Conservation (phyloP, 2,888 invertebrate genomes). For the Epinotia demarniana region DNA sequence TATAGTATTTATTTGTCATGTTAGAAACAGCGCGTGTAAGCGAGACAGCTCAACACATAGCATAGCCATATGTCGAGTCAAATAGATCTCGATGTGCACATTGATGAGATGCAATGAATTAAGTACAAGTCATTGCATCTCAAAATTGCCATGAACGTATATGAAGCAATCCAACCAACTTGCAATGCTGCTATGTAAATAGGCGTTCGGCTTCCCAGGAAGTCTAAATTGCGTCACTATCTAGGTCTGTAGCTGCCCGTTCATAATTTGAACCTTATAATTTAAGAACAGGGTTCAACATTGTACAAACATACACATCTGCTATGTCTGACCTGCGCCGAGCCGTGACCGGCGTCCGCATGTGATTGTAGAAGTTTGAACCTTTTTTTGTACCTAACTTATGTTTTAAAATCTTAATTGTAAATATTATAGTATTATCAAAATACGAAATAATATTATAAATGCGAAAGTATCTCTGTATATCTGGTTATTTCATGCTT, state of each 20-base stretch:
- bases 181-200: neutral
- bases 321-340: neutral
- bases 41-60: too few relatives aligned
- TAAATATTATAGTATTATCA: too few relatives aligned
- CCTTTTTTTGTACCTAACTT: neutral
- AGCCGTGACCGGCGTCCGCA: slow-evolving; percentile 23
- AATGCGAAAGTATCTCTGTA: too few relatives aligned
- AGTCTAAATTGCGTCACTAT: slow-evolving; percentile 16
- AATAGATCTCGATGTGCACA: too few relatives aligned
- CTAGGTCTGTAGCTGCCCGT: neutral
- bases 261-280: neutral
- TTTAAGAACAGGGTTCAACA: neutral
- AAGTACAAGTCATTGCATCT: neutral
- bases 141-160: neutral
- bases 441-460: too few relatives aligned
- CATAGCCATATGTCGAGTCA: too few relatives aligned
- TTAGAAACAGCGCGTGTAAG: too few relatives aligned
- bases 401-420: neutral
- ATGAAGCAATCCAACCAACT: neutral
- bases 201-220: slow-evolving; percentile 9
- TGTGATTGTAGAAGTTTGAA: neutral
- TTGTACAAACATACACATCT: neutral
- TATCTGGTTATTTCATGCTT: too few relatives aligned
- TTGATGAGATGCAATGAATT: too few relatives aligned
- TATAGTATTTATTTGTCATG: too few relatives aligned